phyloP scores from a whole-genome alignment of 2,113 vertebrate species.

The Sapajus apella region DNA sequence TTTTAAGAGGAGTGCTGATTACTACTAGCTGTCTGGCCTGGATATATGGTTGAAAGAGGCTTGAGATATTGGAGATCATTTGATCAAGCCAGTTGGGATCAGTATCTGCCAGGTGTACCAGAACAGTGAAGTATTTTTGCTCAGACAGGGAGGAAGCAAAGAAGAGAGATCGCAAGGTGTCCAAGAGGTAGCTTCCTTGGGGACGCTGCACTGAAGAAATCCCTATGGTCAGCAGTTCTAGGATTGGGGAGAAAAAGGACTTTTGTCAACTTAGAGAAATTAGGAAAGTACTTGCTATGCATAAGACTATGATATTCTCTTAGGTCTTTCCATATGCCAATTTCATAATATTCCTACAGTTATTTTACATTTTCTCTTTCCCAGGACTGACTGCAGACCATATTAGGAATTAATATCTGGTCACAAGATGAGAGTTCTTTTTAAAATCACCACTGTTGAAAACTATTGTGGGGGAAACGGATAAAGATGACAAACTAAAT shows the following conservation, averaged over 20 bases:
- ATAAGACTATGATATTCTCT: not conserved
- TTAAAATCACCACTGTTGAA: not conserved
- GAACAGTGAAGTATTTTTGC: slow-evolving; percentile 88
- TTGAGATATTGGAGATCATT: slow-evolving; percentile 71
- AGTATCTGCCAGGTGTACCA: slow-evolving; percentile 88
- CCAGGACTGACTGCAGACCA: not conserved
- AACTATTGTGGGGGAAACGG: not conserved
- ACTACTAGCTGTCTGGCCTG: slow-evolving; percentile 86
- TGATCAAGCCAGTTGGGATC: slow-evolving; percentile 81
- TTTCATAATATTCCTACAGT: not conserved
- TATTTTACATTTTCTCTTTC: not conserved
- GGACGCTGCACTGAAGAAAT: slow-evolving; percentile 84
- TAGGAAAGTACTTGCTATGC: not conserved
- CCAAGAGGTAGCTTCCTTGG: slow-evolving; percentile 84
- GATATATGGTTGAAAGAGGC: slow-evolving; percentile 81
- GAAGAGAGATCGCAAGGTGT: slow-evolving; percentile 90
- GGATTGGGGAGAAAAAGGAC: not conserved
- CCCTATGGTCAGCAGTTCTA: slow-evolving; percentile 89
- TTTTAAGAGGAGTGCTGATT: slow-evolving; percentile 81
- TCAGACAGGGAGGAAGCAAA: slow-evolving; percentile 86
- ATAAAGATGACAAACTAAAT: not conserved
- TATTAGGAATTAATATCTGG: not conserved
- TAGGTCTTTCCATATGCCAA: not conserved
- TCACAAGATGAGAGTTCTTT: not conserved
- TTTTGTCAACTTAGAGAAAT: not conserved